These are phyloP conservation scores for Melanogrammus aeglefinus DNA, from an alignment of 2,797 vertebrate species.

Conservation along the genomic window DNA sequence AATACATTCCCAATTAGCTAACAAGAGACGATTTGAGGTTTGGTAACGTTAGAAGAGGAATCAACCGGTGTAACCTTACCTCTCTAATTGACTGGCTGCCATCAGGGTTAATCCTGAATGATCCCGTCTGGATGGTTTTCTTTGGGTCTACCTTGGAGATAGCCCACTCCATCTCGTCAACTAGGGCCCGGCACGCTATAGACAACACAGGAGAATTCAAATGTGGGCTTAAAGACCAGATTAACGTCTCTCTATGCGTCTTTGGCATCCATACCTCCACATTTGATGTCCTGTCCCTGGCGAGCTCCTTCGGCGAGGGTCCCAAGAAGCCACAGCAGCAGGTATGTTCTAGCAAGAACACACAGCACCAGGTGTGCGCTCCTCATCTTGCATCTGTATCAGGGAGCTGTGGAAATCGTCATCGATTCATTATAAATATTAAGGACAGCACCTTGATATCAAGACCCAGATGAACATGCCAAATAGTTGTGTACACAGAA, in stretches of 20 bases:
- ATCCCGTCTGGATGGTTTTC: conserved; percentile 93
- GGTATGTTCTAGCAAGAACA: conserved; percentile 51
- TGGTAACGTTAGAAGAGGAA: background rate
- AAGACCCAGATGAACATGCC: background rate
- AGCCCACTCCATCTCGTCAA: conserved; percentile 95
- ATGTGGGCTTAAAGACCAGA: background rate
- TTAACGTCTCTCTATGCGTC: background rate
- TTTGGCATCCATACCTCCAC: conserved; percentile 77
- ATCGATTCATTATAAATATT: background rate
- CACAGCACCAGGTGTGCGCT: conserved; percentile 61
- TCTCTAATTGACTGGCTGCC: conserved; percentile 92
- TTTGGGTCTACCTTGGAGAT: conserved; percentile 88
- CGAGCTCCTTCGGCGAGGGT: conserved; percentile 67
- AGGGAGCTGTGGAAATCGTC: background rate
- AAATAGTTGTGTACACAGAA: background rate
- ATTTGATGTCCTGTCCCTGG: conserved; percentile 88
- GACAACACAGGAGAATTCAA: background rate
- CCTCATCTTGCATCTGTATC: conserved; percentile 63
- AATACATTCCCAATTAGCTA: background rate
- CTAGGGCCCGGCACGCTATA: conserved; percentile 90
- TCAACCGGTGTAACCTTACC: conserved; percentile 66
- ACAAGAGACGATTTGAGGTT: background rate
- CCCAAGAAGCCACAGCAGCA: conserved; percentile 60
- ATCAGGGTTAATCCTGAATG: conserved; percentile 95
- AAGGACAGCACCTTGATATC: background rate